Conservation (phyloP, 2,888 invertebrate genomes). For the Hofmannophila pseudospretella region DNA sequence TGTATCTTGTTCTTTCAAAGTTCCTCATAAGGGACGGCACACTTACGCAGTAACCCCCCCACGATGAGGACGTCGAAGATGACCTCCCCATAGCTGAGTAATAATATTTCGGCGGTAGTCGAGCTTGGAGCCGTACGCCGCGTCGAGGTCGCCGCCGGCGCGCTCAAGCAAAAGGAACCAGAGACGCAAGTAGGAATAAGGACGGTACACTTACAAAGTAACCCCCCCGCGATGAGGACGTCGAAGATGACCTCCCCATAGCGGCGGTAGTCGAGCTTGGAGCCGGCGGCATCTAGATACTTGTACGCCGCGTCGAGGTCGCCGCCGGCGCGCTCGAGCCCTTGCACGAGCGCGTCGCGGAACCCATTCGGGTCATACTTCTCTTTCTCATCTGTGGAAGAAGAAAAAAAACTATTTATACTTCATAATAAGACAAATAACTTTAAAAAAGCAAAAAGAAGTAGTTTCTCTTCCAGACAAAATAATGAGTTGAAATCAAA, state of each 20-base stretch:
- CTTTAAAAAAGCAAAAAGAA: too few species aligned
- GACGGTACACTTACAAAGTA: too few species aligned
- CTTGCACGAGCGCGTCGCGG: slow-evolving; percentile 97
- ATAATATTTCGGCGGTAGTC: slow-evolving; percentile 97
- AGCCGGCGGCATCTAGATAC: slow-evolving; percentile 95
- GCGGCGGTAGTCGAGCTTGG: slow-evolving; percentile 97
- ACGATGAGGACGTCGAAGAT: slow-evolving; percentile 98
- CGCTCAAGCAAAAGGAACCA: too few species aligned
- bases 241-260: slow-evolving; percentile 99
- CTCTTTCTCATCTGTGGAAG: slow-evolving; percentile 96
- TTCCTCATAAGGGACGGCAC: too few species aligned
- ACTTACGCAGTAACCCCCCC: slow-evolving; percentile 93
- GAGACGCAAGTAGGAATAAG: too few species aligned
- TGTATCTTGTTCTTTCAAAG: too few species aligned
- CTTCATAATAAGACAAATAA: too few species aligned
- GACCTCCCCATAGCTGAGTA: slow-evolving; percentile 98
- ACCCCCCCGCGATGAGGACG: slow-evolving; percentile 97
- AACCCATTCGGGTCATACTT: slow-evolving; percentile 99
- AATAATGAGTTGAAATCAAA: too few species aligned
- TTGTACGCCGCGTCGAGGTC: slow-evolving; percentile 98
- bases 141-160: slow-evolving; percentile 96
- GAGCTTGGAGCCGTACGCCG: slow-evolving; percentile 95
- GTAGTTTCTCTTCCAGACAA: too few species aligned
- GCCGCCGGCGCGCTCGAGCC: slow-evolving; percentile 95
- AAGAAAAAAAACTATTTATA: background rate